Evolutionary conservation across 2,797 vertebrate genomes (phyloP).

Genomic region (Thunnus albacares): DNA sequence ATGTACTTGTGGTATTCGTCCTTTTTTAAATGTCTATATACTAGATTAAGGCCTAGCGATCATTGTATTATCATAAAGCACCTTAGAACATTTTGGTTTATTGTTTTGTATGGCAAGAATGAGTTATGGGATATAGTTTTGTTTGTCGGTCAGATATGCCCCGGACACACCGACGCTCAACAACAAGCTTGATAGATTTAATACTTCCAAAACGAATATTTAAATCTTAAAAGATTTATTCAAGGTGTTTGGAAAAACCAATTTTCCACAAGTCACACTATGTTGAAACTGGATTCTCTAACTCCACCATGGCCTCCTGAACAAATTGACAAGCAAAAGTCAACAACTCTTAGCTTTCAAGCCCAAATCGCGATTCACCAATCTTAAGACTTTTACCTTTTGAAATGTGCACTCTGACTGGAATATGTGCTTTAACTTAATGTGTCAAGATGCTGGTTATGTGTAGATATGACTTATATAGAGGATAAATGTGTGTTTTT

Average conservation of each 20-base stretch:
- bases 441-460: constrained; percentile 72
- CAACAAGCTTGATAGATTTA: constrained; percentile 31
- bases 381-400: constrained; percentile 52
- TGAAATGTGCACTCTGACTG: constrained; percentile 76
- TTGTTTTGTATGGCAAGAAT: constrained; percentile 54
- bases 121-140: constrained; percentile 39
- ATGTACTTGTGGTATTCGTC: constrained; percentile 69
- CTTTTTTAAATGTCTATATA: constrained; percentile 58
- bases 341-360: constrained; percentile 33
- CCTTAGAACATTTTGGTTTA: constrained; percentile 74
- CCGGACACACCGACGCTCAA: constrained; percentile 39
- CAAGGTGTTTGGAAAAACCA: constrained; percentile 18
- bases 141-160: constrained; percentile 36
- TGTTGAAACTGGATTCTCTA: constrained; percentile 35
- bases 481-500: constrained; percentile 70
- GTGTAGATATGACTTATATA: constrained; percentile 61
- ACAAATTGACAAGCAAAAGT: constrained; percentile 46
- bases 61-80: constrained; percentile 77
- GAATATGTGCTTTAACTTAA: constrained; percentile 77
- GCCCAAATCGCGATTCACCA: constrained; percentile 41
- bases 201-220: constrained; percentile 14
- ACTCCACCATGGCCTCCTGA: constrained; percentile 30
- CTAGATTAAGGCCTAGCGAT: constrained; percentile 73
- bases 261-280: constrained; percentile 15
- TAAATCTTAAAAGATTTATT: constrained; percentile 18